phyloP scores from a whole-genome alignment of 92 coral and sea anemone genomes.

The Parazoanthus atlanticus region DNA sequence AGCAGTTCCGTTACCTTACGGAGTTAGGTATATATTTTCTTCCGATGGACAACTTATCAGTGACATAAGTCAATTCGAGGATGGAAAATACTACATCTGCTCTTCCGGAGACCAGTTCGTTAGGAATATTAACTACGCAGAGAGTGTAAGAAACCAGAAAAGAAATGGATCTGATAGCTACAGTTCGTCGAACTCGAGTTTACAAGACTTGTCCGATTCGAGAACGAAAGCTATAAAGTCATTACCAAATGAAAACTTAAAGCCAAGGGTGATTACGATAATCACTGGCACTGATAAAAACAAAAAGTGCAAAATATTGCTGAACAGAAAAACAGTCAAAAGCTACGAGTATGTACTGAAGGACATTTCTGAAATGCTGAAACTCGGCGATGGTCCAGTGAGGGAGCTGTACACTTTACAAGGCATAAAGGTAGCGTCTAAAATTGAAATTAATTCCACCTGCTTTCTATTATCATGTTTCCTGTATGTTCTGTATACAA shows the following conservation, averaged over 20 bases:
- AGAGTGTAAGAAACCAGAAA: conserved; percentile 28
- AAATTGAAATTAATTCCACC: not conserved
- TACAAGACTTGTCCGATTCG: conserved; percentile 52
- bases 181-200: conserved; percentile 38
- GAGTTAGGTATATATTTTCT: conserved; percentile 75
- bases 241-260: conserved; percentile 44
- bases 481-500: not conserved
- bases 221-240: conserved; percentile 52
- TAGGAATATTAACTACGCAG: conserved; percentile 64
- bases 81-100: conserved; percentile 75
- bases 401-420: conserved; percentile 63
- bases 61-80: conserved; percentile 67
- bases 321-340: conserved; percentile 79
- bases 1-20: conserved; percentile 84
- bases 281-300: conserved; percentile 57
- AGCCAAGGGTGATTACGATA: conserved; percentile 77
- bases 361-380: conserved; percentile 89
- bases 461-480: not conserved
- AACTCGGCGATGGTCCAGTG: conserved; percentile 51
- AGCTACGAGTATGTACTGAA: conserved; percentile 71
- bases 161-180: conserved; percentile 35
- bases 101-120: conserved; percentile 88
- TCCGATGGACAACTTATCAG: conserved; percentile 63
- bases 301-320: conserved; percentile 69
- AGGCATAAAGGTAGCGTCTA: conserved; percentile 60